Conservation (phyloP, 1,140 invertebrate species). For the Mactra quadrangularis region DNA sequence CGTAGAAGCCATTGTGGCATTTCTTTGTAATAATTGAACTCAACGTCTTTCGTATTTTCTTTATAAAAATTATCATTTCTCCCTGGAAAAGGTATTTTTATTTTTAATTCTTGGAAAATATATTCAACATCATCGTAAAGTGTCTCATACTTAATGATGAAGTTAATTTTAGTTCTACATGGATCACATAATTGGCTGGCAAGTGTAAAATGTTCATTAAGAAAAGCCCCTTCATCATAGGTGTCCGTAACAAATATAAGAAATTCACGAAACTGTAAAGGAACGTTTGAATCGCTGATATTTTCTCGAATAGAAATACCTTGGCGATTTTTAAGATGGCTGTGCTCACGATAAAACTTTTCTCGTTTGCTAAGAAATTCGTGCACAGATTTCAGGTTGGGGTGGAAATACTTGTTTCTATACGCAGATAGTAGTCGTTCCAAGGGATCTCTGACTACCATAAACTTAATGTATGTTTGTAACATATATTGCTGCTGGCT, state of each 20-base stretch:
- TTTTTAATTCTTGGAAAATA: conserved; percentile 17
- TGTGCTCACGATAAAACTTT: not conserved
- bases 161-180: conserved; percentile 32
- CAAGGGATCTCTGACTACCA: conserved; percentile 1
- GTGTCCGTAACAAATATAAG: conserved; percentile 11
- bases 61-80: conserved; percentile 19
- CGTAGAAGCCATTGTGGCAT: not conserved
- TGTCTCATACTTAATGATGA: conserved; percentile 42
- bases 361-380: not conserved
- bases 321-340: not conserved
- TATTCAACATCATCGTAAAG: conserved; percentile 17
- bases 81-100: conserved; percentile 32
- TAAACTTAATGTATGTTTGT: conserved; percentile 14
- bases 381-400: not conserved
- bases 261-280: conserved; percentile 1
- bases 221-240: not conserved
- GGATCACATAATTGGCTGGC: conserved; percentile 6
- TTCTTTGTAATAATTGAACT: not conserved
- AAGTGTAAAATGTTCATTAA: conserved; percentile 46
- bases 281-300: no score
- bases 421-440: conserved; percentile 3
- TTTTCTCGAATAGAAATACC: no score
- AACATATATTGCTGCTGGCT: not conserved
- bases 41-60: not conserved
- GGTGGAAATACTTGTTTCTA: not conserved